phyloP scores from a whole-genome alignment of 1,140 invertebrate species.

The Sycophila sp. region DNA sequence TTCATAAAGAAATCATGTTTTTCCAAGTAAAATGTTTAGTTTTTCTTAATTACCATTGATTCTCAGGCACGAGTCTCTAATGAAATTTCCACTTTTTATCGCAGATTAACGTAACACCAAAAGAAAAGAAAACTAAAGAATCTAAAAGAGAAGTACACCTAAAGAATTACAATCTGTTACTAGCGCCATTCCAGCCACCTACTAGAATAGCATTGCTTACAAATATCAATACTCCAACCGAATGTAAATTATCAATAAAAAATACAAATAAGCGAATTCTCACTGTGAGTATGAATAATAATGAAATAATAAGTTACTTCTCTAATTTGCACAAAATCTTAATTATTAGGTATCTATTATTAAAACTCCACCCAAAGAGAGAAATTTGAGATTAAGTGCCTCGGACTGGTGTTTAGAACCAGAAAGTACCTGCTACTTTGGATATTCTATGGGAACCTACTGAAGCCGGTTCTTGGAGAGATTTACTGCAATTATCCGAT shows the following conservation, averaged over 20 bases:
- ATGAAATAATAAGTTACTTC: not conserved
- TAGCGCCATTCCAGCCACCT: slow-evolving; percentile 59
- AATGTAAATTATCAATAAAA: slow-evolving; percentile 48
- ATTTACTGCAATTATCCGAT: slow-evolving; percentile 72
- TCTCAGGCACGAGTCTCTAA: no score
- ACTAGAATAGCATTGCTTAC: slow-evolving; percentile 51
- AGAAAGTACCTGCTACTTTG: slow-evolving; percentile 62
- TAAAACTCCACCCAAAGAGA: slow-evolving; percentile 68
- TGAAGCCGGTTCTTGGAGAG: slow-evolving; percentile 69
- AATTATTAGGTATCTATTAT: slow-evolving; percentile 69
- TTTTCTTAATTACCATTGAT: not conserved
- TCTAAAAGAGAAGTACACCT: slow-evolving; percentile 6
- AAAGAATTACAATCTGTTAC: slow-evolving; percentile 42
- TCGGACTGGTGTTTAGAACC: slow-evolving; percentile 63
- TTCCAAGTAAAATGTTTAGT: slow-evolving; percentile 46
- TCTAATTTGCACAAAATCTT: no score
- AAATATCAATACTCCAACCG: slow-evolving; percentile 42
- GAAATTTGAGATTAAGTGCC: slow-evolving; percentile 68
- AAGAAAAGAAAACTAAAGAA: slow-evolving; percentile 43
- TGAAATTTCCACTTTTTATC: slow-evolving; percentile 21
- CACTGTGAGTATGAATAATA: slow-evolving; percentile 43
- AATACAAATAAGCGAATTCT: slow-evolving; percentile 48
- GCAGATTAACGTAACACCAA: slow-evolving; percentile 51
- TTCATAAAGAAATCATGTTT: slow-evolving; percentile 49
- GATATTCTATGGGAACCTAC: slow-evolving; percentile 72